Conservation (phyloP, 37 sponge, comb jelly and placozoan species). For the Hormiphora californensis region DNA sequence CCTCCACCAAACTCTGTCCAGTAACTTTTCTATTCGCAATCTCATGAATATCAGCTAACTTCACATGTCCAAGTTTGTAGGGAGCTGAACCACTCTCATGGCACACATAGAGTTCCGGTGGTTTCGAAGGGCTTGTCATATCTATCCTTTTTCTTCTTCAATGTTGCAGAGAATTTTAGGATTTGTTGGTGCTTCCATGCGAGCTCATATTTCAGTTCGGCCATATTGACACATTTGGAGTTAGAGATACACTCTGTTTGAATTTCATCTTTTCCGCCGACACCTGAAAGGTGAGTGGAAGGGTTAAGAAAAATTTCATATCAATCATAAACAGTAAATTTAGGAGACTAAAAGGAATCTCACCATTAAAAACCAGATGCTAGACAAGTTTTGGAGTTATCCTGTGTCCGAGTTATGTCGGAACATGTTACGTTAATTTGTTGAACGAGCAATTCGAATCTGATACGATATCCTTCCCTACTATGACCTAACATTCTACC, state of each 20-base stretch:
- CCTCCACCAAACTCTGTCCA: not conserved
- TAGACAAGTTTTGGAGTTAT: slow-evolving; percentile 12
- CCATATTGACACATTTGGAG: not conserved
- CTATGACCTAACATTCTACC: too few species aligned
- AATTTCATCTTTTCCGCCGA: slow-evolving; percentile 1
- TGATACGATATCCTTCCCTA: too few species aligned
- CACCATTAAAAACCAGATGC: not conserved
- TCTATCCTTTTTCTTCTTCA: not conserved
- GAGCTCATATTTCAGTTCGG: slow-evolving; percentile 3
- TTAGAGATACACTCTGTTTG: slow-evolving; percentile 6
- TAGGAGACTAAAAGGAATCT: not conserved
- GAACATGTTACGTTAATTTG: slow-evolving; percentile 41
- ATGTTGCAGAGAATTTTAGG: slow-evolving; percentile 36
- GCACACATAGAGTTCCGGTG: slow-evolving; percentile 6
- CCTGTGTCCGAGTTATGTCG: not conserved
- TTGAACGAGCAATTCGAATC: slow-evolving; percentile 18
- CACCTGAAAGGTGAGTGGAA: not conserved
- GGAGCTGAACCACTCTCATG: not conserved
- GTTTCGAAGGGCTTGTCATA: not conserved
- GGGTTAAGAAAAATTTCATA: not conserved
- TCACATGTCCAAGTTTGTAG: not conserved
- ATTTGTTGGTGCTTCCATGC: slow-evolving; percentile 19
- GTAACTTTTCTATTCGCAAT: not conserved
- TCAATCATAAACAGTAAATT: not conserved
- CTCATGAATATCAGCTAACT: slow-evolving; percentile 24